phyloP scores from a whole-genome alignment of 1,140 invertebrate genomes.

The Drosophila sechellia region DNA sequence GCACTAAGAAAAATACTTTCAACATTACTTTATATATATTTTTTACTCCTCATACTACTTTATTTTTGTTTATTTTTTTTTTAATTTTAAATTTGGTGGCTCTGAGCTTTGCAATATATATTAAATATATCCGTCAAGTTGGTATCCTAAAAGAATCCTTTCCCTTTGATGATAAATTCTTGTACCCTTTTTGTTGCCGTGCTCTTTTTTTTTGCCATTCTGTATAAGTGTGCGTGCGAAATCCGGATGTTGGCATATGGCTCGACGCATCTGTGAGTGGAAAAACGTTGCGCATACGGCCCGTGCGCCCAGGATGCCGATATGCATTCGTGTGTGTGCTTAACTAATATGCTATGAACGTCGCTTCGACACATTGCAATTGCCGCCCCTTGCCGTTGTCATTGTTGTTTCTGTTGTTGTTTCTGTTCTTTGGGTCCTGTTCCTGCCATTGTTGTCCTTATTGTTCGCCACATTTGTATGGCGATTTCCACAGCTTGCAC shows the following conservation, averaged over 20 bases:
- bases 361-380: constrained; percentile 70
- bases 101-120: too few species aligned
- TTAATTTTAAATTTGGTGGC: too few species aligned
- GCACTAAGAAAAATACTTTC: neutral
- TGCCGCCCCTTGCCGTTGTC: constrained; percentile 42
- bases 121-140: neutral
- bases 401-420: constrained; percentile 7
- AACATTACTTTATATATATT: too few species aligned
- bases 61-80: too few species aligned
- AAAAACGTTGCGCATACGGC: constrained; percentile 59
- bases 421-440: constrained; percentile 10
- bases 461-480: constrained; percentile 51
- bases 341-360: constrained; percentile 64
- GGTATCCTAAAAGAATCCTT: too few species aligned
- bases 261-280: constrained; percentile 34
- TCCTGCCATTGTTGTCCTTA: constrained; percentile 28
- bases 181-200: neutral
- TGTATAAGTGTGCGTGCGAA: constrained; percentile 37
- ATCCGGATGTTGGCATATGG: constrained; percentile 65
- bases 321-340: constrained; percentile 34
- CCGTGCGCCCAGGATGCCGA: constrained; percentile 18
- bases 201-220: neutral
- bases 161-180: too few species aligned
- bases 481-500: constrained; percentile 23
- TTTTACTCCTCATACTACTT: too few species aligned